phyloP scores from a whole-genome alignment of 2,888 invertebrate genomes.

The Orthosia incerta region DNA sequence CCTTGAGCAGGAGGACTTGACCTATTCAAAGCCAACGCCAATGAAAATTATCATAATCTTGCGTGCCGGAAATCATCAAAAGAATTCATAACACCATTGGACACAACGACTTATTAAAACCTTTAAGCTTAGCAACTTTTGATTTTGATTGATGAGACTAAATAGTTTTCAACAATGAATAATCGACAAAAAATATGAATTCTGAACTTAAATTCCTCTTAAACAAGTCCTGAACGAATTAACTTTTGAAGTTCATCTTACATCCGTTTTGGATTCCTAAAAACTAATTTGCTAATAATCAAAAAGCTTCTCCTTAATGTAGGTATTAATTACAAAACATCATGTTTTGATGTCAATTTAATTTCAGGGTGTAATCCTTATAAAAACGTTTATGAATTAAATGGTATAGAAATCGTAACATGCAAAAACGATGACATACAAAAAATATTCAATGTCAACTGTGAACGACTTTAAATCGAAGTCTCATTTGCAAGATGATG shows the following conservation, averaged over 20 bases:
- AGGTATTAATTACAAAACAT: conserved; percentile 22
- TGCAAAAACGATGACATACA: conserved; percentile 16
- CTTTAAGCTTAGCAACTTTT: conserved; percentile 7
- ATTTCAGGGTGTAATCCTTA: conserved; percentile 38
- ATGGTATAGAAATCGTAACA: not conserved
- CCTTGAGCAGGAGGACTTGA: not conserved
- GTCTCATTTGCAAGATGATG: conserved; percentile 16
- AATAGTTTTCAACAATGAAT: conserved; percentile 11
- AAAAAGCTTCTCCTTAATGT: conserved; percentile 6
- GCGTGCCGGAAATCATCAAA: not conserved
- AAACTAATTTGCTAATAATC: conserved; percentile 31
- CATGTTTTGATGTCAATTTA: conserved; percentile 14
- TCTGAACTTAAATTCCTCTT: not conserved
- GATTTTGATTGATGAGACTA: conserved; percentile 55
- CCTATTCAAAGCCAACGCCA: not conserved
- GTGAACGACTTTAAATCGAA: not conserved
- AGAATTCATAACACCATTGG: conserved; percentile 7
- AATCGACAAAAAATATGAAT: conserved; percentile 35
- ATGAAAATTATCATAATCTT: not conserved
- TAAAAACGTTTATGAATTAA: conserved; percentile 49
- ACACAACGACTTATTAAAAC: conserved; percentile 14
- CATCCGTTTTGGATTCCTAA: conserved; percentile 21
- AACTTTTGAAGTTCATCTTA: conserved; percentile 31
- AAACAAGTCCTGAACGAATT: conserved; percentile 11
- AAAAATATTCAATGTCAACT: conserved; percentile 43